Evolutionary conservation across 2,888 invertebrate genomes (phyloP).

Genomic region (Sphaerophoria rueppellii): DNA sequence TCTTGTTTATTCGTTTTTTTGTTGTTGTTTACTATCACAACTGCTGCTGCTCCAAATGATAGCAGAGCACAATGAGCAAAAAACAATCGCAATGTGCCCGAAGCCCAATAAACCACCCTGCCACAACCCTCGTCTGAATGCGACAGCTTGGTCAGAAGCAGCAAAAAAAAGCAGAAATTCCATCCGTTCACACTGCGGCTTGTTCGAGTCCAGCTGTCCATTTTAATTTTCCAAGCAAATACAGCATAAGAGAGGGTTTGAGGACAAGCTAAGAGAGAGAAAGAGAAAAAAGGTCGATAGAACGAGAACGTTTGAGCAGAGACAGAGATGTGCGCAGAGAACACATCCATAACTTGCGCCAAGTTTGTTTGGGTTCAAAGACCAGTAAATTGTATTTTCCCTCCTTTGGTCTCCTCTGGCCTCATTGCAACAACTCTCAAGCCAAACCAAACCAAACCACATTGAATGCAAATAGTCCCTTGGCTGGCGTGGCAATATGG

Average conservation of each 20-base stretch:
- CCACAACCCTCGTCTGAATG: slow-evolving; percentile 13
- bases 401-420: slow-evolving; percentile 33
- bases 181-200: slow-evolving; percentile 10
- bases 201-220: slow-evolving; percentile 22
- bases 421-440: slow-evolving; percentile 18
- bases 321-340: slow-evolving; percentile 63
- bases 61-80: slow-evolving; percentile 20
- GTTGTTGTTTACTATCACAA: slow-evolving; percentile 21
- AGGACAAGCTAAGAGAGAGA: background rate
- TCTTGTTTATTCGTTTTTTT: slow-evolving; percentile 48
- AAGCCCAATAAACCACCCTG: slow-evolving; percentile 17
- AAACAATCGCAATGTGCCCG: slow-evolving; percentile 45
- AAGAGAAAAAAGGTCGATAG: background rate
- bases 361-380: slow-evolving; percentile 75
- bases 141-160: slow-evolving; percentile 23
- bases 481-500: background rate
- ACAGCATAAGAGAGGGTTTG: slow-evolving; percentile 4
- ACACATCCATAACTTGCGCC: slow-evolving; percentile 58
- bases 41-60: slow-evolving; percentile 19
- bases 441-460: slow-evolving; percentile 32
- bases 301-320: slow-evolving; percentile 5
- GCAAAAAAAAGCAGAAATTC: slow-evolving; percentile 16
- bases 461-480: slow-evolving; percentile 43
- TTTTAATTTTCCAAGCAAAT: slow-evolving; percentile 48
- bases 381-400: slow-evolving; percentile 72